Evolutionary conservation across 2,797 vertebrate genomes (phyloP).

Genomic region (Chaunax sp.): DNA sequence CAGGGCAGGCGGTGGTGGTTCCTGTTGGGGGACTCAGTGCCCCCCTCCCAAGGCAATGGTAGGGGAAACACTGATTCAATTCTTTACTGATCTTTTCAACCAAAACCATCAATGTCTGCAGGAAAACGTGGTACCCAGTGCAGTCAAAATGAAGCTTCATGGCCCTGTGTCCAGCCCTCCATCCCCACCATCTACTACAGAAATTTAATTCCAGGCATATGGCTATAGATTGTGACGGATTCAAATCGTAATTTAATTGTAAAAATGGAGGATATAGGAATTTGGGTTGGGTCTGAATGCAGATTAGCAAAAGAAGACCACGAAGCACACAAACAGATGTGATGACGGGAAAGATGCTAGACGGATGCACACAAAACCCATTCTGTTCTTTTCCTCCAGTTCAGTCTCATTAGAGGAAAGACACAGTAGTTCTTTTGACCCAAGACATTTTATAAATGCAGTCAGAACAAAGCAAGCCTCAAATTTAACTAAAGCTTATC

Average conservation of each 20-base stretch:
- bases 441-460: slow-evolving; percentile 18
- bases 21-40: too few relatives aligned
- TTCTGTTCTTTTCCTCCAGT: slow-evolving; percentile 22
- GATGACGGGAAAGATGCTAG: slow-evolving; percentile 63
- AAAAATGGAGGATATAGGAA: slow-evolving; percentile 46
- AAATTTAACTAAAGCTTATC: slow-evolving; percentile 11
- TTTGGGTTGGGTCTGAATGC: slow-evolving; percentile 74
- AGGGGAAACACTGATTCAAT: slow-evolving; percentile 3
- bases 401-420: slow-evolving; percentile 29
- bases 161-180: slow-evolving; percentile 24
- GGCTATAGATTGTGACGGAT: slow-evolving; percentile 32
- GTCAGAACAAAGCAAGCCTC: slow-evolving; percentile 25
- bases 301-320: slow-evolving; percentile 73
- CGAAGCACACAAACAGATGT: slow-evolving; percentile 75
- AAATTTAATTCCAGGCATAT: slow-evolving; percentile 36
- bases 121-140: slow-evolving; percentile 29
- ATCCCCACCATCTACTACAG: slow-evolving; percentile 19
- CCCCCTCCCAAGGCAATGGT: too few relatives aligned
- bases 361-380: slow-evolving; percentile 66
- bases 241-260: slow-evolving; percentile 49
- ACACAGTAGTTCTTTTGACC: neutral
- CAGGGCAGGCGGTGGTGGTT: too few relatives aligned
- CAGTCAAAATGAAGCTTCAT: slow-evolving; percentile 33
- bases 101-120: slow-evolving; percentile 37
- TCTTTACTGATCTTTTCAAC: slow-evolving; percentile 1